phyloP scores from a whole-genome alignment of 2,797 vertebrate species.

The Myotis vivesi region DNA sequence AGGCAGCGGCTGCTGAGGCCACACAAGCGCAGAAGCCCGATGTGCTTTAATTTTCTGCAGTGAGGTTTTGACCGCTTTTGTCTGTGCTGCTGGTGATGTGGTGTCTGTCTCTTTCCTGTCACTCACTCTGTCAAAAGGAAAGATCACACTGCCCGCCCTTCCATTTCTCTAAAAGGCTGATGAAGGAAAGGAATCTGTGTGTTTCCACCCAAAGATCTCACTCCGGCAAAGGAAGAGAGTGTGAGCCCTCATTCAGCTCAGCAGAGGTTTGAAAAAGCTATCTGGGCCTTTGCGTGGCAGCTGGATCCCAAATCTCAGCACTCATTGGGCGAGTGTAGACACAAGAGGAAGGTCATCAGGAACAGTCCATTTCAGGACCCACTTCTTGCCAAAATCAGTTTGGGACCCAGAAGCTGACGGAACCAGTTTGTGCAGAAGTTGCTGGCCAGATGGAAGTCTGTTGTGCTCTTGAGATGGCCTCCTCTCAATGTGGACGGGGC shows the following conservation, averaged over 20 bases:
- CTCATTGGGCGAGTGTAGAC: background rate
- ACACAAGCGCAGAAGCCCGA: background rate
- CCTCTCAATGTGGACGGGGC: fast-evolving
- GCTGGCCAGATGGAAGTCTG: slow-evolving; percentile 24
- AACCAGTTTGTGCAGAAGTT: slow-evolving; percentile 22
- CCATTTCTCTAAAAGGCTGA: background rate
- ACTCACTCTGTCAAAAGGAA: background rate
- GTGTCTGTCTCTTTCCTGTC: background rate
- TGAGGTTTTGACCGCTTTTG: background rate
- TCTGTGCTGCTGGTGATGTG: background rate
- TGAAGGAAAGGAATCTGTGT: background rate
- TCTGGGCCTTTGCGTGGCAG: fast-evolving
- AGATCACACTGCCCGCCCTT: background rate
- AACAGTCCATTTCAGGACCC: background rate
- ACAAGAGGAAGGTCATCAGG: background rate
- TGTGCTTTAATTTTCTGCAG: background rate
- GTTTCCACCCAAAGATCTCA: background rate
- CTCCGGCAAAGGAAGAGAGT: background rate
- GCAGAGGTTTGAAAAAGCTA: background rate
- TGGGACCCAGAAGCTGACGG: background rate
- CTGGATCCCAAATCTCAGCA: background rate
- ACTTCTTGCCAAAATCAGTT: background rate
- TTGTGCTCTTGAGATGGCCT: background rate
- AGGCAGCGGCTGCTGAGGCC: background rate
- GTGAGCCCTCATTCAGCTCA: background rate